Evolutionary conservation across 2,888 invertebrate genomes (phyloP), one percentile per base, ranked within the genome.

Genomic region (Physocephala rufipes): DNA sequence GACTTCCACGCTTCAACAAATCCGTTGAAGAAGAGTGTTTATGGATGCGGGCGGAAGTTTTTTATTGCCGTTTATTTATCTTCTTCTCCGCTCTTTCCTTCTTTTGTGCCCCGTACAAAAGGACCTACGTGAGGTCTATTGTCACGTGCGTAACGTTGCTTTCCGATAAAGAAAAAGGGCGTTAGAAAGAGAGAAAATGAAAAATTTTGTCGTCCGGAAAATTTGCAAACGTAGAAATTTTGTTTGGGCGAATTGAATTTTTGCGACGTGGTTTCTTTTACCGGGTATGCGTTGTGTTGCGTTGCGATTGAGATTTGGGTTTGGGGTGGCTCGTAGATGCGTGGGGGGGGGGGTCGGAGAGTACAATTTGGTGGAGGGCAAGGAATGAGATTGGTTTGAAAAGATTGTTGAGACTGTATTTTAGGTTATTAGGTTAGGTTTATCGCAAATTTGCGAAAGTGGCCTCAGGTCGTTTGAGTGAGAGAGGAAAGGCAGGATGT

Each of bases 341-440:
- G 53, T 65, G 53, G 43, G 53, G 51, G 13, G 63, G 53, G 19
- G 21, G n/a, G 63, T 7, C 45, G n/a, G 9, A 7, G 63, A 16
- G 16, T 62, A 24, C 36, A 5, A 5, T 63, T 21, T 1, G 43
- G 21, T 13, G 45, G 55, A 43, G 62, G 30, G 68, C 30, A 26
- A 30, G 53, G n/a, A n/a, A n/a, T n/a, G n/a, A n/a, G n/a, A n/a
- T n/a, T n/a, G n/a, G 61, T 19, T 61, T 24, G 49, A 24, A 43
- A 36, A 1, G 19, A 30, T 2, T 24, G 12, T 58, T 28, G 63
- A 63, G 47, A 51, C 16, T n/a, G 68, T 61, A 68, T 74, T 72
- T 74, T 72, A 71, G 72, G 74, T 74, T 74, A 74, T 74, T 74
- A 74, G 74, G 74, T 72, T 74, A 72, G 74, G 74, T 69, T 74